Percentiles rank a stretch among this genome's conserved stretches.
These are phyloP conservation scores for Centruroides sculpturatus DNA, from an alignment of 1,140 invertebrate species.

Conservation along the genomic window DNA sequence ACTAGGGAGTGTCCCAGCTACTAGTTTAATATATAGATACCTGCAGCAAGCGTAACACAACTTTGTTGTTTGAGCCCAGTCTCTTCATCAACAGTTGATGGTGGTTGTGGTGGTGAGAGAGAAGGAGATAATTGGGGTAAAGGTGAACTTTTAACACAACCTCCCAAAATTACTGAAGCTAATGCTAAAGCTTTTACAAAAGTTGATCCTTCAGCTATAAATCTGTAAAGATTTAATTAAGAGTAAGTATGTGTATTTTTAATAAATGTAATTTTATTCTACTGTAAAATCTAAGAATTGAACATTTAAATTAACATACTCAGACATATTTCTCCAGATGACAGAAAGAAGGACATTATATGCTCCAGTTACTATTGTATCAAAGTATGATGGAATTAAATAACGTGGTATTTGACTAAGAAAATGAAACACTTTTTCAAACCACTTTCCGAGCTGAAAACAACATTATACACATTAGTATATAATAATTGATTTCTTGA, in stretches of 20 bases:
- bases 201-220: conserved; percentile 32
- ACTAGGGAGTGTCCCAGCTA: no score
- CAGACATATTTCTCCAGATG: conserved; percentile 44
- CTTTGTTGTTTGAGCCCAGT: conserved; percentile 25
- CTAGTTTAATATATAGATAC: conserved; percentile 26
- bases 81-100: conserved; percentile 24
- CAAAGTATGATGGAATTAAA: conserved; percentile 86
- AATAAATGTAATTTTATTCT: not conserved
- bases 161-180: conserved; percentile 69
- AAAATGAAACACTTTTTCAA: conserved; percentile 42
- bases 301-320: conserved; percentile 29
- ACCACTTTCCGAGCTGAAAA: conserved; percentile 33
- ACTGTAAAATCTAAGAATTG: not conserved
- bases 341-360: conserved; percentile 50
- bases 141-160: conserved; percentile 53
- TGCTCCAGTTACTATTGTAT: conserved; percentile 60
- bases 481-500: no score
- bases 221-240: not conserved
- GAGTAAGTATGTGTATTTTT: not conserved
- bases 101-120: conserved; percentile 47
- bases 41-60: conserved; percentile 44
- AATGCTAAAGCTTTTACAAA: conserved; percentile 69
- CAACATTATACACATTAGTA: no score
- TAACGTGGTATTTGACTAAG: conserved; percentile 71
- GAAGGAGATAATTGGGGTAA: conserved; percentile 60